A percentile compares a stretch with the other conserved stretches of the same genome.
phyloP scores from a whole-genome alignment of 2,113 vertebrate species.

The Diadophis punctatus region DNA sequence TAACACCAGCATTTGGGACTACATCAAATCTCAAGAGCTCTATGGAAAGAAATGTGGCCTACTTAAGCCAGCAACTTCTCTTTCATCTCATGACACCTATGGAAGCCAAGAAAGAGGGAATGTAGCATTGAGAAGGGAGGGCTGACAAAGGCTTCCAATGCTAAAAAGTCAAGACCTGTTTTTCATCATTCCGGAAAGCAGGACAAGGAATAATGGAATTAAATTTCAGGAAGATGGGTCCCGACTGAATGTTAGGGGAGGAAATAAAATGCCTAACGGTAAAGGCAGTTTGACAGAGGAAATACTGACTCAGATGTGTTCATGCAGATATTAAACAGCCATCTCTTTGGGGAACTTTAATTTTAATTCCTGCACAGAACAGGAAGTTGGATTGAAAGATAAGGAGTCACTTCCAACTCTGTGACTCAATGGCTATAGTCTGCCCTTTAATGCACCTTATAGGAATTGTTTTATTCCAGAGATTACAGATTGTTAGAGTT shows the following conservation, averaged over 20 bases:
- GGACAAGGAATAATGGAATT: not conserved
- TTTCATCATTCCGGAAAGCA: not conserved
- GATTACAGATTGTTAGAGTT: no score
- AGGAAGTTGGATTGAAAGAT: not conserved
- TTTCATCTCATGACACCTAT: not conserved
- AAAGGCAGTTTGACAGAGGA: not conserved
- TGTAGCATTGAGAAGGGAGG: not conserved
- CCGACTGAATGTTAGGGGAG: not conserved
- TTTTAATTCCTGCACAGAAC: not conserved
- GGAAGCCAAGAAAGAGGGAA: not conserved
- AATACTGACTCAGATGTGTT: not conserved
- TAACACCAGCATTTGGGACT: not conserved
- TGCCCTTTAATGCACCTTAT: not conserved
- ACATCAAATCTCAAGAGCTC: not conserved
- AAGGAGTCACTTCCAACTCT: not conserved
- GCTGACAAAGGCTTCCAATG: not conserved
- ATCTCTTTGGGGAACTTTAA: not conserved
- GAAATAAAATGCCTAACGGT: not conserved
- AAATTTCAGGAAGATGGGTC: not conserved
- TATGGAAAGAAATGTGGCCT: no score
- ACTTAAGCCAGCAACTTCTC: not conserved
- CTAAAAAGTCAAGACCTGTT: not conserved
- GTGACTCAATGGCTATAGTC: not conserved
- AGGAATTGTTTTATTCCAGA: not conserved
- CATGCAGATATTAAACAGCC: not conserved